A percentile compares a stretch with the other conserved stretches of the same genome.
These are phyloP conservation scores for Gallinago paraguaiae DNA, from an alignment of 2,113 vertebrate genomes.

Conservation along the genomic window DNA sequence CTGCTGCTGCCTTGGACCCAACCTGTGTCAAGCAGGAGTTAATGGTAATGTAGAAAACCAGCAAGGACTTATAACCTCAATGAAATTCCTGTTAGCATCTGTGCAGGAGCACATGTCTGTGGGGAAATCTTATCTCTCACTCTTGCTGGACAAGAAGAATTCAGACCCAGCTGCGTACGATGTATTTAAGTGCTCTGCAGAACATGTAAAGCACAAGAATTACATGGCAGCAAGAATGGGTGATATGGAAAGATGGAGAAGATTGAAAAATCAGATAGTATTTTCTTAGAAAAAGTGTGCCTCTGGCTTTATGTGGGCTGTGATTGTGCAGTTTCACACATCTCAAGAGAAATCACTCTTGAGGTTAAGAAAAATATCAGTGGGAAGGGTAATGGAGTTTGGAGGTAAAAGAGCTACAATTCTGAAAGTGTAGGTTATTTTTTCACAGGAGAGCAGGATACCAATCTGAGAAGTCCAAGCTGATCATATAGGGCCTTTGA, in stretches of 20 bases:
- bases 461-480: constrained; percentile 24
- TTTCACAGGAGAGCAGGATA: neutral
- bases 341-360: constrained; percentile 32
- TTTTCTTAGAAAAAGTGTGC: neutral
- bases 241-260: neutral
- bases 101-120: neutral
- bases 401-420: constrained; percentile 13
- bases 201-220: neutral
- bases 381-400: neutral
- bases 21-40: neutral
- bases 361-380: constrained; percentile 20
- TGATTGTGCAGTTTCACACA: neutral
- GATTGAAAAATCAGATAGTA: neutral
- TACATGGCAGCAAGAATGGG: neutral
- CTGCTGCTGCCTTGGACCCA: neutral
- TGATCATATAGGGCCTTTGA: neutral
- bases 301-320: neutral
- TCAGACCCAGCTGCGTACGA: neutral
- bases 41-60: neutral
- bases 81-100: constrained; percentile 15
- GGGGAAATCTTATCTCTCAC: constrained; percentile 17
- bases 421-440: neutral
- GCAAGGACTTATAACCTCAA: neutral
- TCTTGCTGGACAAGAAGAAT: neutral
- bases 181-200: neutral